Percentiles rank a stretch among this genome's conserved stretches.
phyloP scores from a whole-genome alignment of 1,140 invertebrate species.

The Wiebesia pumilae region DNA sequence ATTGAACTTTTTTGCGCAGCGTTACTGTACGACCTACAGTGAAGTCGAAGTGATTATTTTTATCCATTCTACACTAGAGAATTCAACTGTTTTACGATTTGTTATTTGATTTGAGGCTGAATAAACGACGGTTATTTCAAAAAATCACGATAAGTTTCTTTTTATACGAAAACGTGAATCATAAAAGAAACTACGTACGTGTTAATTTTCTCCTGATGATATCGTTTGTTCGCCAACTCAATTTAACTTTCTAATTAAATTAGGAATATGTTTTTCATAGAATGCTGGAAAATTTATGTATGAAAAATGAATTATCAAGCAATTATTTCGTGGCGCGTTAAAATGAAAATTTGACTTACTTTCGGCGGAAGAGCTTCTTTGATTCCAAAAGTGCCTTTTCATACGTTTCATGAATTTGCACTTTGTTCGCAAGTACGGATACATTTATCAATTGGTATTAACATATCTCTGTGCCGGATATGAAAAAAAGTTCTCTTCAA shows the following conservation, averaged over 20 bases:
- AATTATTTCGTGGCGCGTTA: neutral
- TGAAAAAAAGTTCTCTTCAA: neutral
- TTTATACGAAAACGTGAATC: neutral
- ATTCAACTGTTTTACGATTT: neutral
- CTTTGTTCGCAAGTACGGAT: neutral
- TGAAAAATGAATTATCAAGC: neutral
- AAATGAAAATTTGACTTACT: neutral
- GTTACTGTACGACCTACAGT: neutral
- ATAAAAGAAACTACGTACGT: neutral
- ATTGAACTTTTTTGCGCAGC: slow-evolving; percentile 50
- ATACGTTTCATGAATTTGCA: neutral
- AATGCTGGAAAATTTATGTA: neutral
- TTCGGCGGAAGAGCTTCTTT: neutral
- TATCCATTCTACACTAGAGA: neutral
- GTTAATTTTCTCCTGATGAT: neutral
- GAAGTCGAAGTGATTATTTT: neutral
- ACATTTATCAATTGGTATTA: neutral
- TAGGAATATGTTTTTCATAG: neutral
- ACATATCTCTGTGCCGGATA: neutral
- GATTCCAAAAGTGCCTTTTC: neutral
- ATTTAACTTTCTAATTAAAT: slow-evolving; percentile 10
- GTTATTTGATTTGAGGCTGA: neutral
- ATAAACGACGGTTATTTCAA: neutral
- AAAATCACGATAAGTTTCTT: neutral
- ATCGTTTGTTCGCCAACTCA: neutral